Conservation (phyloP, 2,113 vertebrate species). For the Chelonoidis abingdonii region DNA sequence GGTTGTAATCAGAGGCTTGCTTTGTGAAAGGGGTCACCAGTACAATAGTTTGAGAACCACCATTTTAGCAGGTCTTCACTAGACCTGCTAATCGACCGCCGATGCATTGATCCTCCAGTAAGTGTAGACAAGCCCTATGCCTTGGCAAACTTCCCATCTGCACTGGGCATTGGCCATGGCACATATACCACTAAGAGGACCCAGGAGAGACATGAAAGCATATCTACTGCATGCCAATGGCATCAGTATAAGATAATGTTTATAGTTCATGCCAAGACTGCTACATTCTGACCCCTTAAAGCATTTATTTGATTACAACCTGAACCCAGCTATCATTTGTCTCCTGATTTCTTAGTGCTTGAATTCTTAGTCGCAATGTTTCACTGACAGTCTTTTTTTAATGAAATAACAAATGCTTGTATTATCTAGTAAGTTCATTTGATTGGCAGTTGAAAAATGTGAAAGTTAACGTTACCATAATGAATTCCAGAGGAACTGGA, state of each 20-base stretch:
- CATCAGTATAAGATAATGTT: not conserved
- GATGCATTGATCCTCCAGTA: too few species aligned
- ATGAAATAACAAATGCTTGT: not conserved
- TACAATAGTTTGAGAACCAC: too few species aligned
- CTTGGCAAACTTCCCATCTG: not conserved
- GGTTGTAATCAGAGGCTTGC: too few species aligned
- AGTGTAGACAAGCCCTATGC: not conserved
- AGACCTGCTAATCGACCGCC: too few species aligned
- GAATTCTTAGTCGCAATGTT: not conserved
- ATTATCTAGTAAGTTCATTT: not conserved
- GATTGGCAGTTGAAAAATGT: not conserved
- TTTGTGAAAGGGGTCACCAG: too few species aligned
- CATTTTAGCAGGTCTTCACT: too few species aligned
- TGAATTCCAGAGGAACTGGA: not conserved
- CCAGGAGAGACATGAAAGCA: not conserved
- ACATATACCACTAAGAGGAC: not conserved
- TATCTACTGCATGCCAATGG: not conserved
- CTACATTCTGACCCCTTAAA: not conserved
- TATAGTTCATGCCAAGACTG: fast-evolving
- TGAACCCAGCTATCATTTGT: not conserved
- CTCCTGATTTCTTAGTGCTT: not conserved
- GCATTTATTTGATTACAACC: fast-evolving
- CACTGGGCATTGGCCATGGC: not conserved
- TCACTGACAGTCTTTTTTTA: not conserved
- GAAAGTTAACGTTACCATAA: not conserved